A percentile compares a stretch with the other conserved stretches of the same genome.
Evolutionary conservation across 2,888 invertebrate species (phyloP).

Genomic region (Ischnus inquisitorius): DNA sequence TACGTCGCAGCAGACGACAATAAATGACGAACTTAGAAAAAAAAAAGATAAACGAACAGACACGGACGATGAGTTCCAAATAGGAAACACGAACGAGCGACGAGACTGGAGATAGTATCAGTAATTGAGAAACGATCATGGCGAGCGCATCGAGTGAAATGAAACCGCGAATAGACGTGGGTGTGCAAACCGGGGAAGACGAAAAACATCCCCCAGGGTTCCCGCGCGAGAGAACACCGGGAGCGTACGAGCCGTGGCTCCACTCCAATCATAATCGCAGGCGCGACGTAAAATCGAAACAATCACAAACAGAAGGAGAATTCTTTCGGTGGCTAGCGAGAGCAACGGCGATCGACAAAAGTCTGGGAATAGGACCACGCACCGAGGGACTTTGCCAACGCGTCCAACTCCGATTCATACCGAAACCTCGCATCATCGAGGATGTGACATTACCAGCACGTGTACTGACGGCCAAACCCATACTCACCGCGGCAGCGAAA

Average conservation of each 20-base stretch:
- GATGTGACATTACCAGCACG: neutral
- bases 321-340: neutral
- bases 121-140: neutral
- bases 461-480: neutral
- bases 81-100: neutral
- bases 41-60: too few species aligned
- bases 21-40: neutral
- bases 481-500: neutral
- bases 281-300: neutral
- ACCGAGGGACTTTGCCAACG: neutral
- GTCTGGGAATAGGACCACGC: neutral
- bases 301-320: neutral
- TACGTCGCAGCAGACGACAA: neutral
- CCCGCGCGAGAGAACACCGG: neutral
- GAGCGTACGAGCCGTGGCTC: neutral
- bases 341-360: neutral
- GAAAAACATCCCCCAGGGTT: neutral
- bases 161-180: neutral
- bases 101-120: neutral
- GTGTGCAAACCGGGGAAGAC: neutral
- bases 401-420: neutral
- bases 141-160: neutral
- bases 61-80: too few species aligned
- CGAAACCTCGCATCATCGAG: neutral
- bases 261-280: neutral